phyloP scores from a whole-genome alignment of 2,888 invertebrate species.

The Corythucha ciliata region DNA sequence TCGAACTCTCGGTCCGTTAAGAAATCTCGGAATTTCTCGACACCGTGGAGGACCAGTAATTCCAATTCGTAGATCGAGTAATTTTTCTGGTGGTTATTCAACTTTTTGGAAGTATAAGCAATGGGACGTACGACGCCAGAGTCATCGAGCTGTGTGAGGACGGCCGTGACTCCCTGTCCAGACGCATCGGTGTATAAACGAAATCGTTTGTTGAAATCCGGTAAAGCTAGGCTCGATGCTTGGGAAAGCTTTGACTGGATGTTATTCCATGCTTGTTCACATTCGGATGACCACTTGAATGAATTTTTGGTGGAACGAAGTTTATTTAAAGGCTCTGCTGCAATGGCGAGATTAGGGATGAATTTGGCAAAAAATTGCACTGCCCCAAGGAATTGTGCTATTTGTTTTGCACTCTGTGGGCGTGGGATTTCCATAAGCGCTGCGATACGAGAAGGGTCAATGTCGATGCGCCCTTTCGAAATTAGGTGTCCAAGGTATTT shows the following conservation, averaged over 20 bases:
- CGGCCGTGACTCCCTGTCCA: constrained; percentile 10
- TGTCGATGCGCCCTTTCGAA: constrained; percentile 19
- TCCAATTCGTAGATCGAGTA: constrained; percentile 16
- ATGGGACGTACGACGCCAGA: constrained; percentile 2
- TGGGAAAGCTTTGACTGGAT: background rate
- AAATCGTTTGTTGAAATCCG: constrained; percentile 10
- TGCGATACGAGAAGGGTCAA: constrained; percentile 28
- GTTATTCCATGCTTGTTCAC: constrained; percentile 7
- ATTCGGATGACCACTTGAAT: background rate
- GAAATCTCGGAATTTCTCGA: constrained; percentile 4
- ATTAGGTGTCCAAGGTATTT: constrained; percentile 23
- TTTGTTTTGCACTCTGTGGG: constrained; percentile 27
- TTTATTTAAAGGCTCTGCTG: constrained; percentile 33
- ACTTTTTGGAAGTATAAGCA: background rate
- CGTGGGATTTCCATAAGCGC: constrained; percentile 23
- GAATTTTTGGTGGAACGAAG: constrained; percentile 20
- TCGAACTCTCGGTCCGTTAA: constrained; percentile 1
- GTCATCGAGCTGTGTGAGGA: background rate
- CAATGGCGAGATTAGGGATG: constrained; percentile 31
- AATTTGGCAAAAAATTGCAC: constrained; percentile 36
- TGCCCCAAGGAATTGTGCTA: constrained; percentile 33
- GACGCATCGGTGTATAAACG: constrained; percentile 11
- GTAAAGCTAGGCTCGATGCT: constrained; percentile 6
- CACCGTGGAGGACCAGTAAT: background rate
- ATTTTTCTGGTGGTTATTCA: constrained; percentile 3